Conservation (phyloP, 2,113 vertebrate genomes). For the Aepyceros melampus region DNA sequence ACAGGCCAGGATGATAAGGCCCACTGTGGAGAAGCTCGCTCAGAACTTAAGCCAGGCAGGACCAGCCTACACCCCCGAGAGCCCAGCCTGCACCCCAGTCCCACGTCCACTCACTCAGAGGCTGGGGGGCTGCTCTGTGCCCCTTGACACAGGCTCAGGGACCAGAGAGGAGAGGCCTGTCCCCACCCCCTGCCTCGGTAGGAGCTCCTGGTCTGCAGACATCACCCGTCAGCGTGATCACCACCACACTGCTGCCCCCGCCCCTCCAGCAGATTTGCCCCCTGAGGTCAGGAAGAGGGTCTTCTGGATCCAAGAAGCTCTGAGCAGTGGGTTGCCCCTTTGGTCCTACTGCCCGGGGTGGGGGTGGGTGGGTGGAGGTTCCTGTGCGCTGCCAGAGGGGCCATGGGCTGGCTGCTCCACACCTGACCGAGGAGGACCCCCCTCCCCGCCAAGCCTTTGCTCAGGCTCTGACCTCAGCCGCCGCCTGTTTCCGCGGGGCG, state of each 20-base stretch:
- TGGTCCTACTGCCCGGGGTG: accelerated
- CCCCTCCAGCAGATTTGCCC: background rate
- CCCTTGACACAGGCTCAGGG: accelerated
- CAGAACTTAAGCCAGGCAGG: background rate
- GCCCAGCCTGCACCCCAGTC: accelerated
- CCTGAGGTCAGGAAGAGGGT: background rate
- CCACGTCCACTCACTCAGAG: accelerated
- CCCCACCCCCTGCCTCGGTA: accelerated
- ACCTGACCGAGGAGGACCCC: accelerated
- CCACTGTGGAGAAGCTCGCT: accelerated
- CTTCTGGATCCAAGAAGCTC: background rate
- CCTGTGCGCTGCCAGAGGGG: background rate
- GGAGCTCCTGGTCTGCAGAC: background rate
- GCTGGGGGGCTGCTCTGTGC: background rate
- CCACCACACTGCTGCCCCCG: background rate
- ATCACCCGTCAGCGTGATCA: accelerated
- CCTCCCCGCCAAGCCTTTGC: accelerated
- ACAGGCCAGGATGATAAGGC: background rate
- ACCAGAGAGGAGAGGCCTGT: background rate
- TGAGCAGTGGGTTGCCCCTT: background rate
- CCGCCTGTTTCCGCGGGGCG: accelerated
- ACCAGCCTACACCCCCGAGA: background rate
- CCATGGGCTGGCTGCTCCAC: background rate
- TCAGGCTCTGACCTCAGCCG: background rate
- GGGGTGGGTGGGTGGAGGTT: background rate